These are phyloP conservation scores for Tragopan temminckii DNA, from an alignment of 2,797 vertebrate genomes.

Conservation along the genomic window DNA sequence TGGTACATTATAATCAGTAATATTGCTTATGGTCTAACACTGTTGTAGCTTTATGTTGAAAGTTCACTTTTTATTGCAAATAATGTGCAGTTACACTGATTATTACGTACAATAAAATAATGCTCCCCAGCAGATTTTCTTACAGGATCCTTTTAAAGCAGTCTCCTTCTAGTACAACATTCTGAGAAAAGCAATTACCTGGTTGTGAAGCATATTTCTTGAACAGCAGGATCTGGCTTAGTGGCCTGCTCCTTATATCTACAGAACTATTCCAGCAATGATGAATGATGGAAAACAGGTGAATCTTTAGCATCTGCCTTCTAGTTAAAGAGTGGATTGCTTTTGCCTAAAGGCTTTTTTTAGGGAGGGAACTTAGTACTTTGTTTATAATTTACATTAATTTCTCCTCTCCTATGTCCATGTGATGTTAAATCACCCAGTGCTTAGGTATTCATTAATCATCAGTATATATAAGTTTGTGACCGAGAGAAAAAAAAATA, in stretches of 20 bases:
- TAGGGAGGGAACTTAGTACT: background rate
- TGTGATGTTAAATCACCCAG: background rate
- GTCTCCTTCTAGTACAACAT: background rate
- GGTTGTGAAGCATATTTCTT: conserved; percentile 69
- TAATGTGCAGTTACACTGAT: background rate
- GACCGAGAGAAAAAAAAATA: background rate
- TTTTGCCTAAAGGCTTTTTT: background rate
- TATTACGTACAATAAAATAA: background rate
- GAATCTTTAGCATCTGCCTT: conserved; percentile 7
- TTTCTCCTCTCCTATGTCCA: background rate
- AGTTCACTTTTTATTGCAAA: background rate
- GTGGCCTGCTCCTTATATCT: conserved; percentile 42
- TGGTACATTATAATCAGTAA: background rate
- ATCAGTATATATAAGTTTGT: background rate
- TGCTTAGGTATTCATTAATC: background rate
- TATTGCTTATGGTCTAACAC: background rate
- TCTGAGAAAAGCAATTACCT: conserved; percentile 13
- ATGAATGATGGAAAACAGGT: background rate
- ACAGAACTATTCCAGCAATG: background rate
- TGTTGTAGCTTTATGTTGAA: background rate
- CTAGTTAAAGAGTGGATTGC: background rate
- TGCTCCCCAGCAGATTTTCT: background rate
- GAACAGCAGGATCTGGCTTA: conserved; percentile 68
- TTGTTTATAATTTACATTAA: background rate
- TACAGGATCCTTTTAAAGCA: background rate